phyloP scores from a whole-genome alignment of 2,113 vertebrate species.

The Oncorhynchus clarkii region DNA sequence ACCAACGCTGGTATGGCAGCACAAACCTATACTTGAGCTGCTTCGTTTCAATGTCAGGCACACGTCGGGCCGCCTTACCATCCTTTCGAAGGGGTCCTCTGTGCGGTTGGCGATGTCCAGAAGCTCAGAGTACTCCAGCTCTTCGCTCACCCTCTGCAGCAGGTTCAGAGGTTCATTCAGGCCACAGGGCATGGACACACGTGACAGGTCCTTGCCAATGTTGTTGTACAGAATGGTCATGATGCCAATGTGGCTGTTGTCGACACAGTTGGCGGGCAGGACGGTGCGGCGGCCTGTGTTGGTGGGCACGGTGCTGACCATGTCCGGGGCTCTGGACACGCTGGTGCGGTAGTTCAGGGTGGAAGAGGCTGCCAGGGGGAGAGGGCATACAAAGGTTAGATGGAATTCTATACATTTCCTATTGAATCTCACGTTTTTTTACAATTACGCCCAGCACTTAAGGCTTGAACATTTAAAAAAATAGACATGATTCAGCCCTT shows the following conservation, averaged over 20 bases:
- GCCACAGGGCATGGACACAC: slow-evolving; percentile 86
- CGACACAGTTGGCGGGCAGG: slow-evolving; percentile 71
- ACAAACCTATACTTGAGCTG: no score
- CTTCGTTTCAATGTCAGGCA: background rate
- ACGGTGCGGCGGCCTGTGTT: slow-evolving; percentile 72
- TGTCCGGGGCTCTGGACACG: slow-evolving; percentile 44
- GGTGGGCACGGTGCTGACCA: slow-evolving; percentile 16
- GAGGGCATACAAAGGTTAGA: background rate
- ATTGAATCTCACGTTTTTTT: no score
- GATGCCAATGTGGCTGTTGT: slow-evolving; percentile 84
- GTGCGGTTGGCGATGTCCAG: slow-evolving; percentile 81
- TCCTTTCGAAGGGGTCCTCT: slow-evolving; percentile 82
- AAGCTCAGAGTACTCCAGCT: slow-evolving; percentile 85
- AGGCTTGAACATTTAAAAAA: no score
- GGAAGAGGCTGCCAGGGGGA: slow-evolving; percentile 44
- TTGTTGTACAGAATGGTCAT: slow-evolving; percentile 90
- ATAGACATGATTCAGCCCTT: no score
- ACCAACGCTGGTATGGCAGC: no score
- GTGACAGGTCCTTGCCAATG: slow-evolving; percentile 91
- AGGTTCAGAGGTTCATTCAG: slow-evolving; percentile 86
- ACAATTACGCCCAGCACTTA: no score
- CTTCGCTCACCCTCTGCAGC: slow-evolving; percentile 87
- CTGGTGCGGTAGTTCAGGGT: slow-evolving; percentile 65
- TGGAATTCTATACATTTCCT: background rate
- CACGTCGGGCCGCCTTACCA: slow-evolving; percentile 66